A percentile compares a stretch with the other conserved stretches of the same genome.
Conservation (phyloP, 2,797 vertebrate genomes). For the Centroberyx gerrardi region DNA sequence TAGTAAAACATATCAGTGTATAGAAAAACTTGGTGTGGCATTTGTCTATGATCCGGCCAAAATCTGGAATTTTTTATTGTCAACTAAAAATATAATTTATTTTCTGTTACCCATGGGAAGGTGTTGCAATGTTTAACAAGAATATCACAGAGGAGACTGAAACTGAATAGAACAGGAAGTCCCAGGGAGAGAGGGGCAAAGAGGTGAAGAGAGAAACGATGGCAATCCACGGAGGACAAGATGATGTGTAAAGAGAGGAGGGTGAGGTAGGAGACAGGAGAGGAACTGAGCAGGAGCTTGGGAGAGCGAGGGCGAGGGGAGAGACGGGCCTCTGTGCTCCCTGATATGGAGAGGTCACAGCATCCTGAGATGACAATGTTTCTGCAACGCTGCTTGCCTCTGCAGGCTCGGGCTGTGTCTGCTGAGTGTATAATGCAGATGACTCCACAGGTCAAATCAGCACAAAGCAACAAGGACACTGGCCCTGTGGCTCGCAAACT, state of each 20-base stretch:
- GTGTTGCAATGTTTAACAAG: slow-evolving; percentile 36
- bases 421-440: slow-evolving; percentile 58
- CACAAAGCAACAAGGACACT: slow-evolving; percentile 64
- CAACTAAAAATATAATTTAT: no score
- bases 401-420: slow-evolving; percentile 40
- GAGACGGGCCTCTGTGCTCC: slow-evolving; percentile 1
- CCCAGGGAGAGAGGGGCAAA: slow-evolving; percentile 16
- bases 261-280: background rate
- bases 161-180: slow-evolving; percentile 22
- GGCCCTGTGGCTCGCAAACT: slow-evolving; percentile 26
- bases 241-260: background rate
- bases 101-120: slow-evolving; percentile 20
- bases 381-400: slow-evolving; percentile 50
- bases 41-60: no score
- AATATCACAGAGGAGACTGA: slow-evolving; percentile 18
- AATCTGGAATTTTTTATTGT: no score
- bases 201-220: slow-evolving; percentile 16
- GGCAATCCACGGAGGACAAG: slow-evolving; percentile 31
- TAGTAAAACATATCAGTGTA: background rate
- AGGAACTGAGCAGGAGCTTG: slow-evolving; percentile 7
- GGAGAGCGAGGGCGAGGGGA: slow-evolving; percentile 5
- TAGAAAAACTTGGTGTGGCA: background rate
- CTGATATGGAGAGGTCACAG: slow-evolving; percentile 53
- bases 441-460: slow-evolving; percentile 56
- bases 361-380: slow-evolving; percentile 50